phyloP scores from a whole-genome alignment of 2,113 vertebrate species.

The Rhinolophus ferrumequinum region DNA sequence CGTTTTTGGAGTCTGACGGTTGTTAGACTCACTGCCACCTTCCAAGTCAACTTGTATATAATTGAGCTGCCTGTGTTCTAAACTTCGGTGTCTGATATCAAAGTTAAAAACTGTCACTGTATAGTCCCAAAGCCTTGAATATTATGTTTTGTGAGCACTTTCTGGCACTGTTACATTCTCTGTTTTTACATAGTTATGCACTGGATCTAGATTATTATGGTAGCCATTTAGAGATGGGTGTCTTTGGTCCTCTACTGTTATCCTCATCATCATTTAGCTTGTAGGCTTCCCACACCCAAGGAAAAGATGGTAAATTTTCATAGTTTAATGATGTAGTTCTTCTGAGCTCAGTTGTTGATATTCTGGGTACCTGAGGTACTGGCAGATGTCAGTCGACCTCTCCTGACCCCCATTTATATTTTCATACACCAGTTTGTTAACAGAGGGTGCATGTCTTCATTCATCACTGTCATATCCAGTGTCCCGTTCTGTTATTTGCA shows the following conservation, averaged over 20 bases:
- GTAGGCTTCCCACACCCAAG: slow-evolving; percentile 95
- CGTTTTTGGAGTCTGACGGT: slow-evolving; percentile 97
- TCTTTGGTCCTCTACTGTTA: slow-evolving; percentile 91
- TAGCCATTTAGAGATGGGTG: slow-evolving; percentile 94
- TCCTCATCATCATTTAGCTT: slow-evolving; percentile 93
- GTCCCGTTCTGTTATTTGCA: slow-evolving; percentile 89
- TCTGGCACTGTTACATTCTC: slow-evolving; percentile 96
- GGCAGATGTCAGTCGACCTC: slow-evolving; percentile 90
- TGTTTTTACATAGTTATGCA: slow-evolving; percentile 98
- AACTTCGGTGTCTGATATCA: slow-evolving; percentile 93
- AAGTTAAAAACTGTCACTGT: slow-evolving; percentile 97
- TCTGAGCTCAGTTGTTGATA: slow-evolving; percentile 97
- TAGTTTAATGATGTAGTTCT: slow-evolving; percentile 97
- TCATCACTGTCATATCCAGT: slow-evolving; percentile 93
- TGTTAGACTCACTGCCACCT: slow-evolving; percentile 94
- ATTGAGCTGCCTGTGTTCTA: slow-evolving; percentile 93
- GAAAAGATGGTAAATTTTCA: slow-evolving; percentile 97
- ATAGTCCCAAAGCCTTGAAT: slow-evolving; percentile 89
- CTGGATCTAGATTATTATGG: slow-evolving; percentile 92
- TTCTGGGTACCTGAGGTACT: slow-evolving; percentile 92
- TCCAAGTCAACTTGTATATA: slow-evolving; percentile 99
- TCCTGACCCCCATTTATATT: slow-evolving; percentile 90
- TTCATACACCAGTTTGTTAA: slow-evolving; percentile 87
- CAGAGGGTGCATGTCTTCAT: slow-evolving; percentile 86
- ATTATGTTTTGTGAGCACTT: slow-evolving; percentile 94